These are phyloP conservation scores for Fragum fragum DNA, from an alignment of 2,888 invertebrate genomes.

Conservation along the genomic window DNA sequence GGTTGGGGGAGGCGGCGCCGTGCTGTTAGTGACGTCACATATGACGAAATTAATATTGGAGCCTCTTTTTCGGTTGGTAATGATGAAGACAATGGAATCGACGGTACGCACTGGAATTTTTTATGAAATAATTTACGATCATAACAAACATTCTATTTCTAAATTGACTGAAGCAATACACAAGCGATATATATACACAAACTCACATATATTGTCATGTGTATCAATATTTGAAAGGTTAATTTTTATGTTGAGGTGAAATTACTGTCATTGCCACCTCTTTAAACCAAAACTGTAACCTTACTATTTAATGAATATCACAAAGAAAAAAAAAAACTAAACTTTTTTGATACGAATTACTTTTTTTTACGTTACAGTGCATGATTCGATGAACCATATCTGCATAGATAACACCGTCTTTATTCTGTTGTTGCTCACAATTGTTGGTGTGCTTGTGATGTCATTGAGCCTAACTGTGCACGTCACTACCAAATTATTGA, in stretches of 20 bases:
- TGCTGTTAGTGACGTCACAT: slow-evolving; percentile 34
- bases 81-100: neutral
- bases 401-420: slow-evolving; percentile 40
- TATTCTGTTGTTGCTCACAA: slow-evolving; percentile 9
- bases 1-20: slow-evolving; percentile 43
- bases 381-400: slow-evolving; percentile 12
- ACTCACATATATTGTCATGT: too few species aligned
- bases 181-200: too few species aligned
- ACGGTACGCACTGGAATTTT: neutral
- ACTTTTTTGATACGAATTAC: too few species aligned
- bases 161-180: too few species aligned
- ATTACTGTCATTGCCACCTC: too few species aligned
- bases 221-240: too few species aligned
- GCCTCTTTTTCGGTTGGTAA: slow-evolving; percentile 56
- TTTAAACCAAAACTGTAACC: too few species aligned
- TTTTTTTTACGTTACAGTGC: slow-evolving; percentile 8
- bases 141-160: too few species aligned
- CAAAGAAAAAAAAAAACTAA: too few species aligned
- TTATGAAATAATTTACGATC: too few species aligned
- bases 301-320: too few species aligned
- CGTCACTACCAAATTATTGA: slow-evolving; percentile 35
- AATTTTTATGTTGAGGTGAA: too few species aligned
- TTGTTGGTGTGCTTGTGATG: slow-evolving; percentile 25
- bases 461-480: slow-evolving; percentile 27
- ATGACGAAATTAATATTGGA: slow-evolving; percentile 61